Conservation (phyloP, 2,113 vertebrate genomes). For the Rhinolophus ferrumequinum region DNA sequence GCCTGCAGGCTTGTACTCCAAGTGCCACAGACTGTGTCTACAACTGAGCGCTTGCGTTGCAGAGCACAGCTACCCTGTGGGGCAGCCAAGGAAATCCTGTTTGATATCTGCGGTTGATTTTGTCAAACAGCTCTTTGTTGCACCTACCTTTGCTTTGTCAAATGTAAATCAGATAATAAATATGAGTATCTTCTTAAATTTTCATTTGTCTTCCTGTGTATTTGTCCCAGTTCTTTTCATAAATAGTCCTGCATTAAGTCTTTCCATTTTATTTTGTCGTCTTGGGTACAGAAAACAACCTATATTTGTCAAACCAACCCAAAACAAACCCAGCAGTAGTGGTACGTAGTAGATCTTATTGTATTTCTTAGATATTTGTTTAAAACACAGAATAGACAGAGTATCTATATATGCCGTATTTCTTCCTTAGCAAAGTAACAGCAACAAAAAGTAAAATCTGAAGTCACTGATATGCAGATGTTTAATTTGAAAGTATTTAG, state of each 20-base stretch:
- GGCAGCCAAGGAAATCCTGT: background rate
- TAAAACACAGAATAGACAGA: background rate
- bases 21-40: no score
- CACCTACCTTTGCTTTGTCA: constrained; percentile 78
- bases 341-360: background rate
- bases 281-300: constrained; percentile 11
- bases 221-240: constrained; percentile 65
- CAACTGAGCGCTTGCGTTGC: background rate
- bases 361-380: background rate
- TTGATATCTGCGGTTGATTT: constrained; percentile 61
- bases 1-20: constrained; percentile 10
- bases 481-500: background rate
- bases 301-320: background rate
- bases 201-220: constrained; percentile 68
- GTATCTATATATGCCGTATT: background rate
- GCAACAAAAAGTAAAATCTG: background rate
- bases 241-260: constrained; percentile 9
- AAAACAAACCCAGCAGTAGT: background rate
- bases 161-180: constrained; percentile 86
- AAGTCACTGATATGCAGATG: background rate
- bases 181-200: constrained; percentile 74
- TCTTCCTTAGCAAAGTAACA: constrained; percentile 14
- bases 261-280: background rate
- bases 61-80: background rate
- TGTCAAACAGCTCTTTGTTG: constrained; percentile 78